Evolutionary conservation across 1,140 invertebrate genomes (phyloP).

Genomic region (Bombus pyrosoma): DNA sequence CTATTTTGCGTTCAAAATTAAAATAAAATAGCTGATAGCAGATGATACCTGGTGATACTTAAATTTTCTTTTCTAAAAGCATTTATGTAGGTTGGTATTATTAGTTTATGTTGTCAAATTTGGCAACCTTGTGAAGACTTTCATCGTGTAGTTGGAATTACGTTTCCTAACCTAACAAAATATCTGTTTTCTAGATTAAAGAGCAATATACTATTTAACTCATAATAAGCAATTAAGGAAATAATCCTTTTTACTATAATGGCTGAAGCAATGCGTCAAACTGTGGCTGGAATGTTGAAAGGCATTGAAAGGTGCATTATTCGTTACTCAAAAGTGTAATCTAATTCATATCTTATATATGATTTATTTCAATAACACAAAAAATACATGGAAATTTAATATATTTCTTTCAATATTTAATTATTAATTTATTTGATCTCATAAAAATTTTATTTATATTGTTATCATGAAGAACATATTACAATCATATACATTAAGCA

Average conservation of each 20-base stretch:
- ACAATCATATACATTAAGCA: not conserved
- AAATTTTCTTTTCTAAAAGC: not conserved
- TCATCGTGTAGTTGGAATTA: not conserved
- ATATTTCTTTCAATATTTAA: not conserved
- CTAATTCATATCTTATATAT: not conserved
- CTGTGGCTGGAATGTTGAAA: constrained; percentile 88
- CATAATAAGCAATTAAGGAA: not conserved
- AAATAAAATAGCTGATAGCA: not conserved
- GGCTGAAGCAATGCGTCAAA: constrained; percentile 90
- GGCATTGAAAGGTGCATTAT: constrained; percentile 89
- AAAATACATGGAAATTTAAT: not conserved
- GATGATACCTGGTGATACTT: not conserved
- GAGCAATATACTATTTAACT: not conserved
- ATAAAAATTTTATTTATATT: not conserved
- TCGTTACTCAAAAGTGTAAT: not conserved
- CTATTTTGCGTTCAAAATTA: not conserved
- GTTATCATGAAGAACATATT: not conserved
- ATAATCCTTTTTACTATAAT: constrained; percentile 73
- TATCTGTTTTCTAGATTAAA: not conserved
- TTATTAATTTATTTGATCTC: not conserved
- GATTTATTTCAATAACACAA: not conserved
- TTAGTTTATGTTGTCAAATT: not conserved
- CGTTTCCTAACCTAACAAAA: constrained; percentile 24
- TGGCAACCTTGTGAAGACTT: not conserved
- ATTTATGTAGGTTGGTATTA: constrained; percentile 19